Evolutionary conservation across 2,113 vertebrate genomes (phyloP), one percentile per base, ranked within the genome.

Genomic region (Glareola pratincola): DNA sequence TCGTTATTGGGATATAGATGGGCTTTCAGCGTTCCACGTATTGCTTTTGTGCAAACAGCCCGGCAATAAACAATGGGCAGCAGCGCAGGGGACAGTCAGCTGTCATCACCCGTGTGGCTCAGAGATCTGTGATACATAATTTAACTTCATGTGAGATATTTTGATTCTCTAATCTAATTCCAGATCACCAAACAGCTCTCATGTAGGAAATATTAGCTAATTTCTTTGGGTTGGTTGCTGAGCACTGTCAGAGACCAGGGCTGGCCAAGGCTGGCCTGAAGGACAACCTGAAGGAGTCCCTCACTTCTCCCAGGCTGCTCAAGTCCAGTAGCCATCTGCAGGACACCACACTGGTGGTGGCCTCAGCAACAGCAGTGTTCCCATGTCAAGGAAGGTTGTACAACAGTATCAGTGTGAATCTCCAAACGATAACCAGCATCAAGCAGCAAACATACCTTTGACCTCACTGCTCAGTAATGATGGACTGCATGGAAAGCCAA

Each of bases 101-200:
- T 72, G 27, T 92, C 74, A 90, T 88, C 51, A 82, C 69, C 73
- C 73, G 45, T 63, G 69, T 8, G 85, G 71, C 69, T 37, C 69
- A 64, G 8, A 82, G 53, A 54, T 41, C 36, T n/a, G 77, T 27
- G 4, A 85, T 95, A 67, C 84, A 94, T 97, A 91, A 95, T 97
- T 96, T 75, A 98, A 54, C 16, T 60, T 53, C 37, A 32, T 57
- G 50, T 37, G 72, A 95, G 8, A 29, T 84, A 66, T 94, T 96
- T 96, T 93, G 48, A 91, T 97, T 95, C 93, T 95, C 68, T 92
- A 68, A 89, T 91, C 57, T 51, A 91, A 68, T 72, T 87, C 39
- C 51, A 36, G 32, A 34, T 91, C 27, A 87, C 11, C 20, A 73
- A 92, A 60, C 7, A 9, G 26, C 57, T 43, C 8, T 41, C 19